phyloP scores from a whole-genome alignment of 2,797 vertebrate species.

The Semotilus atromaculatus region DNA sequence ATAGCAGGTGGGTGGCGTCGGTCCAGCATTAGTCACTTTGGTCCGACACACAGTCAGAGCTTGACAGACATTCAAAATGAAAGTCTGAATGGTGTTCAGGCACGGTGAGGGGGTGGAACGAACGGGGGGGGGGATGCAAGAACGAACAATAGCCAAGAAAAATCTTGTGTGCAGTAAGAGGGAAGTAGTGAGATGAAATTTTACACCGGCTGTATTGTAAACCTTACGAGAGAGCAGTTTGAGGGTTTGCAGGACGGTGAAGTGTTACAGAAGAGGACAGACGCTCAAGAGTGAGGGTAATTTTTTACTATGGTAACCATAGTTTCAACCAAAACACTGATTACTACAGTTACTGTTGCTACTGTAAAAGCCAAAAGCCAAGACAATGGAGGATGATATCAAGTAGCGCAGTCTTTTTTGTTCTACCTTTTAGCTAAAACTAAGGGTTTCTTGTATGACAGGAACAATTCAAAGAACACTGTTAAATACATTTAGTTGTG shows the following conservation, averaged over 20 bases:
- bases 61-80: constrained; percentile 73
- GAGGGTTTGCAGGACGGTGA: constrained; percentile 2
- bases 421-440: constrained; percentile 13
- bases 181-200: constrained; percentile 26
- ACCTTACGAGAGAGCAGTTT: constrained; percentile 34
- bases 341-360: background rate
- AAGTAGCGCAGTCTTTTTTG: background rate
- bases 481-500: background rate
- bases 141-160: constrained; percentile 34
- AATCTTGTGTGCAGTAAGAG: background rate
- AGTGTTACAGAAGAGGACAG: constrained; percentile 6
- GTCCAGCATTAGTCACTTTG: constrained; percentile 72
- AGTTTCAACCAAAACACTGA: constrained; percentile 5
- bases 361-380: background rate
- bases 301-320: constrained; percentile 10
- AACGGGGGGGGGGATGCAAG: background rate
- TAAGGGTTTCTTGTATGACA: background rate
- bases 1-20: constrained; percentile 64
- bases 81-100: constrained; percentile 58
- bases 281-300: constrained; percentile 46
- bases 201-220: constrained; percentile 10
- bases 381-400: constrained; percentile 16
- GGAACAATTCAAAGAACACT: background rate
- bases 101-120: constrained; percentile 55
- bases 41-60: constrained; percentile 64